These are phyloP conservation scores for Bergia puertoricense DNA, from an alignment of 92 coral and sea anemone species.

Conservation along the genomic window DNA sequence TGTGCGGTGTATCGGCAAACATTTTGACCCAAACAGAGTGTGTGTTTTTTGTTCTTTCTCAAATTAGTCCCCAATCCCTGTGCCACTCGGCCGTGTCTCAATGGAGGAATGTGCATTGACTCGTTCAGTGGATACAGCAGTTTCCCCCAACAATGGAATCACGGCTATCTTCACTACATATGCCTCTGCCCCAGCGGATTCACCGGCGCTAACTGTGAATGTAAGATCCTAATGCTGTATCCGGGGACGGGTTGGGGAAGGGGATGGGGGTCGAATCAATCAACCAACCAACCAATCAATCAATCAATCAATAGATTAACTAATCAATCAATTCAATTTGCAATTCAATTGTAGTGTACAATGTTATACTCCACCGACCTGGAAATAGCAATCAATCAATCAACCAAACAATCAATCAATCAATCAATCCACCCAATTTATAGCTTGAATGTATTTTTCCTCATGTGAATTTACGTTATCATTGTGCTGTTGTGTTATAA, in stretches of 20 bases:
- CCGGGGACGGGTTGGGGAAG: too few relatives aligned
- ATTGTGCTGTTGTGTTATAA: too few relatives aligned
- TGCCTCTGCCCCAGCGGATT: conserved; percentile 89
- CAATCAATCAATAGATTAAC: background rate
- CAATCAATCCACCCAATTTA: background rate
- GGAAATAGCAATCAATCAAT: background rate
- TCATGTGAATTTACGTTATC: too few relatives aligned
- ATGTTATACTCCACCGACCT: too few relatives aligned
- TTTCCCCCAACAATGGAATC: conserved; percentile 91
- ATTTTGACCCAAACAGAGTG: background rate
- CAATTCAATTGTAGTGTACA: too few relatives aligned
- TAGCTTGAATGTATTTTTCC: too few relatives aligned
- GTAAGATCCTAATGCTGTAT: conserved; percentile 38
- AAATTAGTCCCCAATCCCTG: conserved; percentile 94
- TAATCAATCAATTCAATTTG: too few relatives aligned
- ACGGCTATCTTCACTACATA: conserved; percentile 89
- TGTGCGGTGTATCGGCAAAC: background rate
- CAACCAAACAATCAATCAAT: background rate
- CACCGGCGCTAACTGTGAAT: conserved; percentile 89
- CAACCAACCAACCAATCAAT: background rate
- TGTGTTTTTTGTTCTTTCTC: background rate
- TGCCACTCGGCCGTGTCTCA: conserved; percentile 82
- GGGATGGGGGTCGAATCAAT: too few relatives aligned
- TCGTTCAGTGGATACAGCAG: conserved; percentile 96
- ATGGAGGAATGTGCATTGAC: conserved; percentile 92